phyloP scores from a whole-genome alignment of 2,888 invertebrate genomes.

The Cosmorhoe ocellata region DNA sequence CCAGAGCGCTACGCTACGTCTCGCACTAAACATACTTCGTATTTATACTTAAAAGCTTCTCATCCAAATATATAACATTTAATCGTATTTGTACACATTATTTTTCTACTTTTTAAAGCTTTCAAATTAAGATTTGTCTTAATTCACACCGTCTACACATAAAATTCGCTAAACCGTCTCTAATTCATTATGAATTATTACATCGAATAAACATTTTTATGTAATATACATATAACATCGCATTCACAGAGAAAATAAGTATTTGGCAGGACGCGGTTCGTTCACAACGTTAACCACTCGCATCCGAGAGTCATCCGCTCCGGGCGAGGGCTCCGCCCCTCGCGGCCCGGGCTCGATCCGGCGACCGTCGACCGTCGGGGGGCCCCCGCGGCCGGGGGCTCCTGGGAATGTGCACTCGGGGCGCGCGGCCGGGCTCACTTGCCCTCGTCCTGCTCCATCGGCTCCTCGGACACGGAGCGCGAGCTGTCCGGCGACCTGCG shows the following conservation, averaged over 20 bases:
- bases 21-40: constrained; percentile 31
- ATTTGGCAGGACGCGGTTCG: constrained; percentile 52
- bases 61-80: constrained; percentile 47
- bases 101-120: constrained; percentile 71
- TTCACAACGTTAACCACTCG: constrained; percentile 38
- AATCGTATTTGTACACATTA: constrained; percentile 64
- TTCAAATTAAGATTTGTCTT: constrained; percentile 73
- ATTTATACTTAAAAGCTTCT: constrained; percentile 42
- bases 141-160: constrained; percentile 50
- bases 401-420: too few relatives aligned
- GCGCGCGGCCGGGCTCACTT: constrained; percentile 80
- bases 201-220: constrained; percentile 44
- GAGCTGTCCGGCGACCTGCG: constrained; percentile 84
- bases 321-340: constrained; percentile 4
- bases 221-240: constrained; percentile 50
- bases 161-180: constrained; percentile 49
- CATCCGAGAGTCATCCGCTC: constrained; percentile 16
- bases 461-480: constrained; percentile 88
- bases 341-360: neutral
- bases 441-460: constrained; percentile 92
- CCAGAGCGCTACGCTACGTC: neutral
- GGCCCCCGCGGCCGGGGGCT: too few relatives aligned
- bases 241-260: constrained; percentile 41
- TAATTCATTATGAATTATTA: constrained; percentile 52
- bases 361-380: too few relatives aligned